Conservation (phyloP, 2,888 invertebrate genomes). For the Dastarcus helophoroides region DNA sequence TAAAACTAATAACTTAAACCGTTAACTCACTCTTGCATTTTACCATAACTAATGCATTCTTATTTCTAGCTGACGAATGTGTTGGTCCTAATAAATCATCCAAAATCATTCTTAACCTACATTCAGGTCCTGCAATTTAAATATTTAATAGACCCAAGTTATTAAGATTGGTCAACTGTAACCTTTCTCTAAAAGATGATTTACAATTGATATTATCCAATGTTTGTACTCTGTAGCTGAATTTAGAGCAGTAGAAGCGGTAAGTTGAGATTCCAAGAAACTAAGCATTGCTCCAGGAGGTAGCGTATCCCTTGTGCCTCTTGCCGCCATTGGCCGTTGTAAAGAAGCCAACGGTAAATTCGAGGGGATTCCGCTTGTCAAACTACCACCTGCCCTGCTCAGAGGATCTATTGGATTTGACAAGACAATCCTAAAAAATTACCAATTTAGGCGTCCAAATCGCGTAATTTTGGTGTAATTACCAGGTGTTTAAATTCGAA, state of each 20-base stretch:
- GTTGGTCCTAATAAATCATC: conserved; percentile 71
- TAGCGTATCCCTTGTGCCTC: conserved; percentile 27
- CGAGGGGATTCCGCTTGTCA: conserved; percentile 30
- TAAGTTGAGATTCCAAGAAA: conserved; percentile 63
- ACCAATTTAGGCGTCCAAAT: too few relatives aligned
- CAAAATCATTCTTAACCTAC: conserved; percentile 58
- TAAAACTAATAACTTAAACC: conserved; percentile 2
- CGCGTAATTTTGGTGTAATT: too few relatives aligned
- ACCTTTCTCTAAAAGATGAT: conserved; percentile 56
- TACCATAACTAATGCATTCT: conserved; percentile 45
- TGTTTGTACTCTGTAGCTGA: conserved; percentile 64
- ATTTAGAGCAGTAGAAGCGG: conserved; percentile 55
- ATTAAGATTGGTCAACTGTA: conserved; percentile 11
- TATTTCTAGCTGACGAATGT: conserved; percentile 51
- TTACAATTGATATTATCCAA: conserved; percentile 52
- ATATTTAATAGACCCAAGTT: conserved; percentile 8
- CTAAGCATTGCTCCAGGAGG: conserved; percentile 43
- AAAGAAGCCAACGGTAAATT: conserved; percentile 31
- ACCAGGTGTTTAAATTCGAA: conserved; percentile 64
- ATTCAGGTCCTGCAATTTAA: conserved; percentile 50
- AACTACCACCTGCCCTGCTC: conserved; percentile 37
- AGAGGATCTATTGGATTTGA: conserved; percentile 45
- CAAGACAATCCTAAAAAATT: conserved; percentile 38
- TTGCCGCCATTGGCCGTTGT: conserved; percentile 31
- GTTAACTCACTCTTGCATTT: conserved; percentile 12